These are phyloP conservation scores for Cynodonichthys magdalenae DNA, from an alignment of 2,797 vertebrate species.

Conservation along the genomic window DNA sequence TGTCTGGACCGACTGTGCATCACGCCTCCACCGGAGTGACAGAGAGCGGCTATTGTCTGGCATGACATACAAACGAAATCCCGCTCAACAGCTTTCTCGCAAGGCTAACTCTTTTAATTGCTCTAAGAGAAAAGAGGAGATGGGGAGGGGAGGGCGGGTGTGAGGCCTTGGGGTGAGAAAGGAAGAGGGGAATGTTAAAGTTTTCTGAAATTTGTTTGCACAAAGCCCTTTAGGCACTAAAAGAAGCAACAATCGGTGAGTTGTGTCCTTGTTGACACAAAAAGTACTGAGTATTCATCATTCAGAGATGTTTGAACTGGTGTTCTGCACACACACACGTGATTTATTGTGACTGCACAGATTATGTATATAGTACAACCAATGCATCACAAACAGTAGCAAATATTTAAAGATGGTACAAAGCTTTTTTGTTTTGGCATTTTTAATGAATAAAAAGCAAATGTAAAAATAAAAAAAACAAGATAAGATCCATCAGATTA, in stretches of 20 bases:
- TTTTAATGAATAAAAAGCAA: neutral
- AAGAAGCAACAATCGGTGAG: neutral
- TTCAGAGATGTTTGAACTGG: neutral
- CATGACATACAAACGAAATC: conserved; percentile 28
- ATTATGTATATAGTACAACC: neutral
- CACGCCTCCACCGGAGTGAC: conserved; percentile 34
- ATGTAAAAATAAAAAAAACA: neutral
- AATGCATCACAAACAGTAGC: neutral
- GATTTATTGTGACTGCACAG: neutral
- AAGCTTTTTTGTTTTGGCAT: neutral
- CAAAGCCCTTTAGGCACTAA: neutral
- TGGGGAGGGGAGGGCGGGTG: conserved; percentile 5
- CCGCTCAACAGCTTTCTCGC: conserved; percentile 47
- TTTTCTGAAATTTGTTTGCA: conserved; percentile 22
- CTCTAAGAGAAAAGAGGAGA: conserved; percentile 25
- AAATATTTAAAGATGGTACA: neutral
- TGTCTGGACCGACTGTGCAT: conserved; percentile 51
- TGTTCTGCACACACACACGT: neutral
- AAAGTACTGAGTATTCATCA: neutral
- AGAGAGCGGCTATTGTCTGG: conserved; percentile 60
- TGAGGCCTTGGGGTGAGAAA: conserved; percentile 26
- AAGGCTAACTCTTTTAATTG: conserved; percentile 65
- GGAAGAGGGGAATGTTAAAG: conserved; percentile 10
- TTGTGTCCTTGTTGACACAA: conserved; percentile 5
- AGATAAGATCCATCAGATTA: neutral